A percentile compares a stretch with the other conserved stretches of the same genome.
phyloP scores from a whole-genome alignment of 2,888 invertebrate genomes.

The Anodontia alba region DNA sequence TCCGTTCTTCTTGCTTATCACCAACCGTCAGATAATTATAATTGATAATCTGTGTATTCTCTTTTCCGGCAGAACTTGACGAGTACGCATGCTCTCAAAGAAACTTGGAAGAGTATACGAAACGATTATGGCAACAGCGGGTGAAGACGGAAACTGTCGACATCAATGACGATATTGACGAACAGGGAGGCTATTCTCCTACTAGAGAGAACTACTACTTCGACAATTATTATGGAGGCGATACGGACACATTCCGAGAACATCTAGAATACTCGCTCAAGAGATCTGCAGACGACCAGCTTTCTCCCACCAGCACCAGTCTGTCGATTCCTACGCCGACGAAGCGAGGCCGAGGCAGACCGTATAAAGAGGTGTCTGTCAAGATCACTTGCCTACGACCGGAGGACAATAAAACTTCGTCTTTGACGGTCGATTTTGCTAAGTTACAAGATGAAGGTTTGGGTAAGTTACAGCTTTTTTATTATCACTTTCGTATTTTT shows the following conservation, averaged over 20 bases:
- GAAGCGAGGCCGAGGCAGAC: slow-evolving; percentile 50
- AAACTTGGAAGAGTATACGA: slow-evolving; percentile 56
- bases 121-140: slow-evolving; percentile 57
- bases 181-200: slow-evolving; percentile 53
- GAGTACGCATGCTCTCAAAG: slow-evolving; percentile 35
- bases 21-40: too few relatives aligned
- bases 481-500: too few relatives aligned
- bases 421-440: slow-evolving; percentile 50
- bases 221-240: slow-evolving; percentile 47
- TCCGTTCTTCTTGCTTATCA: too few relatives aligned
- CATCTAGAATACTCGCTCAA: slow-evolving; percentile 45
- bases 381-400: slow-evolving; percentile 60
- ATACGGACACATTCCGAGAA: slow-evolving; percentile 50
- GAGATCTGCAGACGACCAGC: slow-evolving; percentile 36
- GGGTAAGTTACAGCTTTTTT: too few relatives aligned
- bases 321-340: slow-evolving; percentile 27
- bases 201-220: slow-evolving; percentile 43
- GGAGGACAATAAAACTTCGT: slow-evolving; percentile 46
- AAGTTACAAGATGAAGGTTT: slow-evolving; percentile 59
- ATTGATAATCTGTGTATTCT: too few relatives aligned
- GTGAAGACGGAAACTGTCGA: slow-evolving; percentile 62
- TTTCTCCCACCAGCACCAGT: slow-evolving; percentile 33
- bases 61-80: slow-evolving; percentile 49
- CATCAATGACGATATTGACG: slow-evolving; percentile 58
- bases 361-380: slow-evolving; percentile 58